Percentiles rank a stretch among this genome's conserved stretches.
Evolutionary conservation across 2,888 invertebrate genomes (phyloP).

Genomic region (Drymonia ruficornis): DNA sequence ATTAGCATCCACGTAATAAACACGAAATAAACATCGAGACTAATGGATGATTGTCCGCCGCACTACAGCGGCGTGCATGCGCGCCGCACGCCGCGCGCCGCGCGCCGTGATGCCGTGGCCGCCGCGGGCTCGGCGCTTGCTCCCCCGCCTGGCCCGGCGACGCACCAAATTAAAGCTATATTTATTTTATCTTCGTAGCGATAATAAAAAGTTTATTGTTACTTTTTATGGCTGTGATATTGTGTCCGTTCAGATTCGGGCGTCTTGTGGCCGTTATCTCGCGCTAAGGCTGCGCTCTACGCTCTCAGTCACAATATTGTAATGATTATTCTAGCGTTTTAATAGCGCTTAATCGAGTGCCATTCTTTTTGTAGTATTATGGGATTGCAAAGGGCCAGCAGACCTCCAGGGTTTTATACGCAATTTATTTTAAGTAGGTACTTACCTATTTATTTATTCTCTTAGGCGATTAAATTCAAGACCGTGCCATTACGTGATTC

Average conservation of each 20-base stretch:
- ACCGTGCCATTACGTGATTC: slow-evolving; percentile 21
- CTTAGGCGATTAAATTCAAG: slow-evolving; percentile 4
- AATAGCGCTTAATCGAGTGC: slow-evolving; percentile 13
- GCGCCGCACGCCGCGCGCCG: slow-evolving; percentile 20
- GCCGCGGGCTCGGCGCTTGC: slow-evolving; percentile 5
- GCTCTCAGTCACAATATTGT: slow-evolving; percentile 18
- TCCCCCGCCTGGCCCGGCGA: slow-evolving; percentile 21
- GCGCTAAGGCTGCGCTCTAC: slow-evolving; percentile 13
- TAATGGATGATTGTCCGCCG: slow-evolving; percentile 70
- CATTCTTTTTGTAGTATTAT: slow-evolving; percentile 20
- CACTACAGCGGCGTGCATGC: slow-evolving; percentile 9
- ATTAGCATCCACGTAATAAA: slow-evolving; percentile 71
- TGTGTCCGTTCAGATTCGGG: slow-evolving; percentile 53
- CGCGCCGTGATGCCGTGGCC: slow-evolving; percentile 16
- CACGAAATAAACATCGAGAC: slow-evolving; percentile 78
- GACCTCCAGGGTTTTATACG: slow-evolving; percentile 13
- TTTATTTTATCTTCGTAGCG: slow-evolving; percentile 67
- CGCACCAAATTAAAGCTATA: slow-evolving; percentile 60
- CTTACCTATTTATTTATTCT: slow-evolving; percentile 22
- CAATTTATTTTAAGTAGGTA: slow-evolving; percentile 21
- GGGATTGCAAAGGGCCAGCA: slow-evolving; percentile 12
- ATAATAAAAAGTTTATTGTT: slow-evolving; percentile 73
- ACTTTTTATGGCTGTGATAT: slow-evolving; percentile 68
- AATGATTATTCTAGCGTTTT: slow-evolving; percentile 34
- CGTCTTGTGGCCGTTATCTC: slow-evolving; percentile 32